phyloP scores from a whole-genome alignment of 2,888 invertebrate species.

The Rhopalosiphum nymphaeae region DNA sequence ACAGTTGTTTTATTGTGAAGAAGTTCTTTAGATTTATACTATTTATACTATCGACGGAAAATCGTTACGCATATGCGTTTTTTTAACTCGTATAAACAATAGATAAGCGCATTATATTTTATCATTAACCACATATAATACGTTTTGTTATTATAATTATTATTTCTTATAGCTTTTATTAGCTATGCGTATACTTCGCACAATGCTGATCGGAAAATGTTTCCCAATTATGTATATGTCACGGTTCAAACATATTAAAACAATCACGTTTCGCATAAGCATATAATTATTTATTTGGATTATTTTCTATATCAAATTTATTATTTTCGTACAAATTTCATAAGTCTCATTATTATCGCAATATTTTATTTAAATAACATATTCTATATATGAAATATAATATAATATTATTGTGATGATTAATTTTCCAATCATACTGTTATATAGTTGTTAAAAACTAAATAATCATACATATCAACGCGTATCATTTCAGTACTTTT shows the following conservation, averaged over 20 bases:
- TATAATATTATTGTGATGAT: background rate
- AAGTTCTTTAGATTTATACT: background rate
- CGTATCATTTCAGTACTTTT: background rate
- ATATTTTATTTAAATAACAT: background rate
- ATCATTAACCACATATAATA: background rate
- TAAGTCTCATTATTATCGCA: background rate
- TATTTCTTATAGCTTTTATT: background rate
- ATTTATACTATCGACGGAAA: background rate
- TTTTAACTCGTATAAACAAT: background rate
- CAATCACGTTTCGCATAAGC: background rate
- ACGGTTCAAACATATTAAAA: background rate
- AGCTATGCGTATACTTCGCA: background rate
- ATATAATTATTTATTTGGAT: background rate
- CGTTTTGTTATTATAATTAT: background rate
- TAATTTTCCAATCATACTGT: background rate
- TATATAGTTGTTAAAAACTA: background rate
- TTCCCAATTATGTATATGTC: background rate
- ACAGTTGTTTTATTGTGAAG: background rate
- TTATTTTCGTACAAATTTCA: background rate
- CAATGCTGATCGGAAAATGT: background rate
- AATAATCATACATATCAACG: background rate
- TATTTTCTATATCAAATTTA: background rate
- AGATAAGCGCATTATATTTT: background rate
- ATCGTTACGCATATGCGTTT: background rate
- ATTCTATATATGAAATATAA: background rate